A percentile compares a stretch with the other conserved stretches of the same genome.
These are phyloP conservation scores for Amphipoea oculea DNA, from an alignment of 2,888 invertebrate genomes.

Conservation along the genomic window DNA sequence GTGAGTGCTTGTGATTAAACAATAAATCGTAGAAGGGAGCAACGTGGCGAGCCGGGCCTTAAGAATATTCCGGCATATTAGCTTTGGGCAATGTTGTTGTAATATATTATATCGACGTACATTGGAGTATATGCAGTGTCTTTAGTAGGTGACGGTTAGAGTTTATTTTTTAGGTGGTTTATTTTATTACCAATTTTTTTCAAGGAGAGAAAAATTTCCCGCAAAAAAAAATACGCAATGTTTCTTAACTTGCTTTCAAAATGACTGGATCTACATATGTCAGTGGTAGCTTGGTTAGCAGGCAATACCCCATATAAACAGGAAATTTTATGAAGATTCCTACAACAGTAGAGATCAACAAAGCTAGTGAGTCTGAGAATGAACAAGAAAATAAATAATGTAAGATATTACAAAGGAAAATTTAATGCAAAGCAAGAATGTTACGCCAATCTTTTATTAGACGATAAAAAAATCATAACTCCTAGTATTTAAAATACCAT, in stretches of 20 bases:
- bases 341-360: neutral
- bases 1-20: slow-evolving; percentile 88
- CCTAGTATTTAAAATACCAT: neutral
- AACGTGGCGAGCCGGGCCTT: slow-evolving; percentile 65
- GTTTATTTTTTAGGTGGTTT: neutral
- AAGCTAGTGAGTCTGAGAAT: neutral
- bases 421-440: neutral
- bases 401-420: neutral
- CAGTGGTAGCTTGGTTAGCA: neutral
- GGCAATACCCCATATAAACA: neutral
- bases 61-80: slow-evolving; percentile 72
- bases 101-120: slow-evolving; percentile 53
- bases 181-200: neutral
- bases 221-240: neutral
- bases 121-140: slow-evolving; percentile 15
- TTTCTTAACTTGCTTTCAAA: neutral
- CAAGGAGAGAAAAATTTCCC: neutral
- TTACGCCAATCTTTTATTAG: neutral
- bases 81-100: slow-evolving; percentile 65
- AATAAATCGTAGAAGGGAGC: slow-evolving; percentile 82
- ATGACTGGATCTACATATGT: neutral
- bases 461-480: neutral
- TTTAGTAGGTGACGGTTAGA: neutral
- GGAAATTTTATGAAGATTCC: neutral
- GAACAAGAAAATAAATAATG: neutral